Evolutionary conservation across 2,113 vertebrate species (phyloP), one percentile per base, ranked within the genome.

Genomic region (Mionectes macconnelli): DNA sequence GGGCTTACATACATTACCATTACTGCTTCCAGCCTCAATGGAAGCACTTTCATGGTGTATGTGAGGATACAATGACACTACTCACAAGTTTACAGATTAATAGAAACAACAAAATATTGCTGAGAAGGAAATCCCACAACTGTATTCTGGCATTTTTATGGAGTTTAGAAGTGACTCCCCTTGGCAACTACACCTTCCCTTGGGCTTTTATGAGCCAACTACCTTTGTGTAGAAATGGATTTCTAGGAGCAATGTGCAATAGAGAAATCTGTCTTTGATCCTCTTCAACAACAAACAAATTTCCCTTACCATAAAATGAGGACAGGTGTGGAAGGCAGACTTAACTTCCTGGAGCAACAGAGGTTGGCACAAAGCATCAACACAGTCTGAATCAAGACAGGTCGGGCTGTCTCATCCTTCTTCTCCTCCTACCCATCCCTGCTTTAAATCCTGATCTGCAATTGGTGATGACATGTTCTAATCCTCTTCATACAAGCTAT

Each of bases 401-500:
- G 63, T 24, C 1, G 4, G 37, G 33, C 55, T 90, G 55, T 47
- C 55, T 86, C 80, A 69, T 88, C 31, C 77, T 88, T 44, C 39
- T 80, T 63, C 55, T 86, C 33, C 85, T 83, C 47, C 85, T 80
- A 72, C 44, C 68, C 79, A 77, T 67, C 67, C 30, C 45, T 73
- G 56, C 50, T 67, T 88, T 79, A 91, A 96, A 94, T 90, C 82
- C 75, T 57, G 25, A 2, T 39, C 85, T 77, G 67, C 85, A 93
- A 44, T 94, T 95, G 88, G 47, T 25, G 59, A 86, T 70, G 50
- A 70, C 64, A 69, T 85, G 47, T 57, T 81, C 70, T 81, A 95
- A 93, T 96, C 82, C 56, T 81, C 83, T 94, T 84, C 85, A 45
- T 74, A 63, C 75, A 88, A 91, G 53, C 67, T 63, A 40, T 52